Base-by-base conservation (phyloP, 2,888 invertebrate species). In the Ommatoiulus sabulosus region DNA sequence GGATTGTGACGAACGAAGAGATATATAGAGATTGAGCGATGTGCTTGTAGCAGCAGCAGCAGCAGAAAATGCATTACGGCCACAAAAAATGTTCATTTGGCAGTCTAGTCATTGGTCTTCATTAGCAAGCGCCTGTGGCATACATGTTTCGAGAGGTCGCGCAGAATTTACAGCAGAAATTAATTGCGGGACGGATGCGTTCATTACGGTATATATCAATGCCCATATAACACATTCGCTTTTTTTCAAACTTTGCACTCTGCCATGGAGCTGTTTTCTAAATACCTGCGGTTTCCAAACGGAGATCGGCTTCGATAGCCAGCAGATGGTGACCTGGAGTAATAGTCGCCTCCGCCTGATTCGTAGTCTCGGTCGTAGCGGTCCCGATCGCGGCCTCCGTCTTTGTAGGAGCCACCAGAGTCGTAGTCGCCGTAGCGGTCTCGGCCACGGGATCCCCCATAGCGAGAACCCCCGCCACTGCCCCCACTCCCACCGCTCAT, bases 221-320 rank as follows among this genome's bases (percentile, higher is more conserved):
- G 86, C 86, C 86, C 86, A 86, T 86, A 44, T 86, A 86, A 86
- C 20, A 43, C 44, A 86, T 86, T 86, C 86, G 86, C 57, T 52
- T 52, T 52, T 7, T n/a, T n/a, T n/a, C n/a, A n/a, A 87, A 15
- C 35, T 43, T 86, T 86, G n/a, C 44, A 44, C 86, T 52, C 52
- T 46, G 44, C 46, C 86, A 86, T 17, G 86, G 44, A 46, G 48
- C 2, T 46, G 86, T 89, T 17, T n/a, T 86, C 24, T 89, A 89
- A 84, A 89, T 94, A 94, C 93, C 94, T 94, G 93, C 93, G 93
- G 92, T 93, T 93, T 92, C 93, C 93, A 91, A 93, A 93, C 90
- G 94, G 94, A 89, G 94, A 94, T 90, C 94, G 93, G 92, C 93
- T 93, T 90, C 94, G 92, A 92, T 93, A 94, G 91, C 94, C 93